Evolutionary conservation across 2,113 vertebrate genomes (phyloP).

Genomic region (Bubo scandiacus): DNA sequence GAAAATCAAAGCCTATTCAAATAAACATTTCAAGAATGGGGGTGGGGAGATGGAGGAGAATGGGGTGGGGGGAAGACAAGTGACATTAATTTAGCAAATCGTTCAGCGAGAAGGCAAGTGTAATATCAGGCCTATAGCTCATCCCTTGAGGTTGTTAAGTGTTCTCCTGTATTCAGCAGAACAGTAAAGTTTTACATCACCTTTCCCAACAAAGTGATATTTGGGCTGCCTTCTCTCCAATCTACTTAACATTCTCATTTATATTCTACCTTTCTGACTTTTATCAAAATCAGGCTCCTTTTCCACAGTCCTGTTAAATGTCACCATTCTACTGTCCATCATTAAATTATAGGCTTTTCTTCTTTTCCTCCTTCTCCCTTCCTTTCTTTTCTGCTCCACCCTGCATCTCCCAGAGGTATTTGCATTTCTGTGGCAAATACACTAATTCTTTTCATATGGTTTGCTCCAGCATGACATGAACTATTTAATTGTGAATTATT

Average conservation of each 20-base stretch:
- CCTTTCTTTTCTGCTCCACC: not conserved
- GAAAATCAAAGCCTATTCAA: not conserved
- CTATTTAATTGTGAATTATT: conserved; percentile 64
- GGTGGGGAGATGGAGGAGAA: not conserved
- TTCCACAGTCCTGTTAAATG: not conserved
- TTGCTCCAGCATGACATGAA: conserved; percentile 7
- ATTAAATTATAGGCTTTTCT: not conserved
- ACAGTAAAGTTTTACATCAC: not conserved
- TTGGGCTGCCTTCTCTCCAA: not conserved
- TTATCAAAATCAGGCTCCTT: not conserved
- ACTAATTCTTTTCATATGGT: not conserved
- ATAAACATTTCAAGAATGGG: not conserved
- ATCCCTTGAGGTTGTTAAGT: not conserved
- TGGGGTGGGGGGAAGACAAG: not conserved
- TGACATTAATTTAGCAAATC: not conserved
- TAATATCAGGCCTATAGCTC: not conserved
- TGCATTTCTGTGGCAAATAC: conserved; percentile 35
- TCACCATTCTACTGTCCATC: not conserved
- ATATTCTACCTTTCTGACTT: not conserved
- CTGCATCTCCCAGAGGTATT: not conserved
- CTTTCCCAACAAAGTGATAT: not conserved
- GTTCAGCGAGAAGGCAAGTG: not conserved
- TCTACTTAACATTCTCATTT: not conserved
- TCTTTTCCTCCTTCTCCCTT: not conserved
- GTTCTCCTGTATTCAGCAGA: not conserved